Evolutionary conservation across 2,113 vertebrate genomes (phyloP), one percentile per base, ranked within the genome.

Genomic region (Rhinopithecus roxellana): DNA sequence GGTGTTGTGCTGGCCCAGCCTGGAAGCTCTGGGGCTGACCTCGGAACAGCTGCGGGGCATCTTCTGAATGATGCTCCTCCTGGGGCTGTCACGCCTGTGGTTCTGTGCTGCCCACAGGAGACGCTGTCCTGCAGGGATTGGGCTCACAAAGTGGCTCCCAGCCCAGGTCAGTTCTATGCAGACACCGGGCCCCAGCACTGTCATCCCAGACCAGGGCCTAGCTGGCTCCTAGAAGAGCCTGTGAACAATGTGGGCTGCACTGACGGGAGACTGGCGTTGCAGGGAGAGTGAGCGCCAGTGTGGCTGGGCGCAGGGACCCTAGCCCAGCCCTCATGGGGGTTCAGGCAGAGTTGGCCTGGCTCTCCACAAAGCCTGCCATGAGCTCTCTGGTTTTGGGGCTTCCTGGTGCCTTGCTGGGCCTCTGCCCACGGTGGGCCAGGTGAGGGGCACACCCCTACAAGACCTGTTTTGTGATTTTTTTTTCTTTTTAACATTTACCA

Each of bases 121-220:
- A 48, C 9, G 5, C 48, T 1, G 17, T 52, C 5, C 32, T 79
- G 30, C 30, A 10, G 32, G 30, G 20, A 8, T 17, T 30, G 70
- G 22, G 61, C 27, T 64, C 27, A 64, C 27, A 64, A 27, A 64
- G 27, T 13, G 11, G 43, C 0, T 20, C 2, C 40, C 1, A 8
- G 74, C 74, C 30, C 77, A 20, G 45, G 30, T 32, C 30, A 48
- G 43, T 43, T 48, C 2, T 4, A 1, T 27, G 16, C 75, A 78
- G 43, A 18, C 2, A 0, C 43, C 0, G 13, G 20, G 27, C 75
- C 27, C 20, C 43, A 17, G 72, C 3, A 0, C 43, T 4, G 14
- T 14, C 7, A 16, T 30, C 75, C 43, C 8, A 43, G 75, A 6
- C 8, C 20, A 30, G 75, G 43, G 17, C 27, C 43, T 78, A 0